Conservation (phyloP, 2,888 invertebrate genomes). For the Antitype chi region DNA sequence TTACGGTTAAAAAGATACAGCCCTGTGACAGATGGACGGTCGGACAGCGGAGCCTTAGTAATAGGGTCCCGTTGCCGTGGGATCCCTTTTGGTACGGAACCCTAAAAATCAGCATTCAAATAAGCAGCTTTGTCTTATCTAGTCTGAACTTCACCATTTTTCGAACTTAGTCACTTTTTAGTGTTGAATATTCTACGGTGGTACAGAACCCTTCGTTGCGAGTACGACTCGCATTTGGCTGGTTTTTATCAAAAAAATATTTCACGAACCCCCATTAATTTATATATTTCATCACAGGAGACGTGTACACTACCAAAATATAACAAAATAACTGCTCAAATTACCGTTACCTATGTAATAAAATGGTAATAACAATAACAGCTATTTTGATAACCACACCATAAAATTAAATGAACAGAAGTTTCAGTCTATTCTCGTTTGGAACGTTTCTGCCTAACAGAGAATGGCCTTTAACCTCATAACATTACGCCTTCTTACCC, state of each 20-base stretch:
- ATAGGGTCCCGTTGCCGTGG: too few relatives aligned
- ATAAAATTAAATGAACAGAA: not conserved
- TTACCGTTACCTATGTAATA: conserved; percentile 13
- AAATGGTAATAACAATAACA: conserved; percentile 23
- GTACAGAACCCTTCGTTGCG: too few relatives aligned
- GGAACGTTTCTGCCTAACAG: not conserved
- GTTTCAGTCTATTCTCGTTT: not conserved
- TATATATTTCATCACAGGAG: not conserved
- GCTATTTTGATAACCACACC: not conserved
- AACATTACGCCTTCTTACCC: too few relatives aligned
- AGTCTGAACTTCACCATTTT: not conserved
- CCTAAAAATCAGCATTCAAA: too few relatives aligned
- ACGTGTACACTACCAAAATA: not conserved
- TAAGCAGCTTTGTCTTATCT: not conserved
- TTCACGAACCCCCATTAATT: not conserved
- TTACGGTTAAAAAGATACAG: too few relatives aligned
- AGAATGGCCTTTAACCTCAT: not conserved
- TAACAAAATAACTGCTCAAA: not conserved
- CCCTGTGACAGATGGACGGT: too few relatives aligned
- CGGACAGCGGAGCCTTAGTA: too few relatives aligned
- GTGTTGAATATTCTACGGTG: too few relatives aligned
- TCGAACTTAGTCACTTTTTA: not conserved
- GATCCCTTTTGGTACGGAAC: too few relatives aligned
- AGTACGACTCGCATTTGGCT: too few relatives aligned
- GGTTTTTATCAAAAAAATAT: not conserved